phyloP scores from a whole-genome alignment of 1,140 invertebrate species.

The Rhopalosiphum maidis region DNA sequence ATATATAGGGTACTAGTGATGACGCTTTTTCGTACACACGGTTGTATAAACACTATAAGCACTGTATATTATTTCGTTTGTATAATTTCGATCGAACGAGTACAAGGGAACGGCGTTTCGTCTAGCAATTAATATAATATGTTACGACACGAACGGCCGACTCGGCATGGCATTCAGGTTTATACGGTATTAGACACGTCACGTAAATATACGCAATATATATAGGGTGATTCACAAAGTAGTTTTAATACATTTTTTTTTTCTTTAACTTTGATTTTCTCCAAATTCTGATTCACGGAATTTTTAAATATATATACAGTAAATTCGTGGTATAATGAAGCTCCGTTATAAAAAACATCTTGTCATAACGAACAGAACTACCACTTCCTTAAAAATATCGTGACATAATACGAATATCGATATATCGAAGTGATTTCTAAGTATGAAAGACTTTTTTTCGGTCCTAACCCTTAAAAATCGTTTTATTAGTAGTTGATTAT shows the following conservation, averaged over 20 bases:
- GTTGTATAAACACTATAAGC: conserved; percentile 5
- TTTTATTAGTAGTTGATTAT: too few relatives aligned
- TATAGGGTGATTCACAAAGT: neutral
- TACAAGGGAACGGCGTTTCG: neutral
- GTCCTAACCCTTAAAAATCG: too few relatives aligned
- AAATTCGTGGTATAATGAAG: too few relatives aligned
- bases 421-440: too few relatives aligned
- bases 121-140: neutral
- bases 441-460: too few relatives aligned
- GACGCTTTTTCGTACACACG: neutral
- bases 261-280: neutral
- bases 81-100: neutral
- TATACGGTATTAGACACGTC: neutral
- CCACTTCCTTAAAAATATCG: too few relatives aligned
- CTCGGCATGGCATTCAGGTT: neutral
- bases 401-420: too few relatives aligned
- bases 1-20: neutral
- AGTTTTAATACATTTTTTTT: neutral
- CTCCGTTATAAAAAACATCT: too few relatives aligned
- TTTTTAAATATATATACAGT: neutral
- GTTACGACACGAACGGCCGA: neutral
- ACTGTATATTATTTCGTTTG: neutral
- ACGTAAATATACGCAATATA: neutral
- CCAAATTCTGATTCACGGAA: neutral
- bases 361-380: too few relatives aligned